phyloP scores from a whole-genome alignment of 2,888 invertebrate genomes.

The Amblyjoppa proteus region DNA sequence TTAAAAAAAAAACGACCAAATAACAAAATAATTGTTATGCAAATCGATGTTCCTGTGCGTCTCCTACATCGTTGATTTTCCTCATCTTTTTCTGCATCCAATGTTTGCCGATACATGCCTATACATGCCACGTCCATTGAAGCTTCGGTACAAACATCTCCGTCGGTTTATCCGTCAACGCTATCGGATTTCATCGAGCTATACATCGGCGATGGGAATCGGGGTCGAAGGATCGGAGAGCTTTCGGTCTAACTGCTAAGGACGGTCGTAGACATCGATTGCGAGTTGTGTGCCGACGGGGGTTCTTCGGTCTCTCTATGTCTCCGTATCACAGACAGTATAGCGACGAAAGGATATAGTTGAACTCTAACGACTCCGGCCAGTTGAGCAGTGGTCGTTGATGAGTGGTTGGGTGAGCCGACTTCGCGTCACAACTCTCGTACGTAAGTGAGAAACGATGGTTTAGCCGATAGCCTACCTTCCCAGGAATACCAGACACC shows the following conservation, averaged over 20 bases:
- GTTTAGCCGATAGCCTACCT: conserved; percentile 35
- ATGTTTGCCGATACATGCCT: too few relatives aligned
- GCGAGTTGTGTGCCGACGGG: neutral
- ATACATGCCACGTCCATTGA: too few relatives aligned
- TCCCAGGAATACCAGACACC: conserved; percentile 59
- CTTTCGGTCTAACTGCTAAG: conserved; percentile 10
- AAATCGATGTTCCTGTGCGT: too few relatives aligned
- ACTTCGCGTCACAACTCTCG: conserved; percentile 47
- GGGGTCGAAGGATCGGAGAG: conserved; percentile 17
- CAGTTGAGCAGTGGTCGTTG: conserved; percentile 13
- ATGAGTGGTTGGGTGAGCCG: conserved; percentile 39
- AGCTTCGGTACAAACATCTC: conserved; percentile 13
- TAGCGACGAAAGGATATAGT: conserved; percentile 5
- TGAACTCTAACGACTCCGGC: conserved; percentile 14
- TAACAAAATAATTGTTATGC: too few relatives aligned
- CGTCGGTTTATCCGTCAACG: conserved; percentile 16
- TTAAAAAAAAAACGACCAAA: too few relatives aligned
- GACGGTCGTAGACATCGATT: conserved; percentile 28
- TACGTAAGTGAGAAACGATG: conserved; percentile 58
- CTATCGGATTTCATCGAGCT: conserved; percentile 21
- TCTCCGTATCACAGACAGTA: neutral
- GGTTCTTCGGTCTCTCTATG: neutral
- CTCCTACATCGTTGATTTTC: too few relatives aligned
- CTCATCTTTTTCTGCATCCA: too few relatives aligned
- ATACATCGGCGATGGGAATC: conserved; percentile 19